Conservation (phyloP, 2,888 invertebrate species). For the Eupsilia transversa region DNA sequence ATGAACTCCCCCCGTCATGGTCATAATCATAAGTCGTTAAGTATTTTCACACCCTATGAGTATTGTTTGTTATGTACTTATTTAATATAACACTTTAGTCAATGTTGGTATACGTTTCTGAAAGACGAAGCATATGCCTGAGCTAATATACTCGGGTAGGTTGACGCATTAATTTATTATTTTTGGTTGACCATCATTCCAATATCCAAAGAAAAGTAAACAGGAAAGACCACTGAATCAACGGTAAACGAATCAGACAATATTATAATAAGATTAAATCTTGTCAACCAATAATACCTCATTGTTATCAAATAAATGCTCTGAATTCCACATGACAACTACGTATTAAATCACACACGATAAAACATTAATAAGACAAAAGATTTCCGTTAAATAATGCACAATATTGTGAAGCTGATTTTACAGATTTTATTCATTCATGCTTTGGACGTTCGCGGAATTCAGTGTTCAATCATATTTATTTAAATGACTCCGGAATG, state of each 20-base stretch:
- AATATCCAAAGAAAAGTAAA: neutral
- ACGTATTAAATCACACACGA: neutral
- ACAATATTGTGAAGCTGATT: constrained; percentile 16
- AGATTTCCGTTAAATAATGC: neutral
- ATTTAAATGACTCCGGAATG: constrained; percentile 48
- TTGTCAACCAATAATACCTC: neutral
- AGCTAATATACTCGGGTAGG: neutral
- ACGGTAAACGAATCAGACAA: neutral
- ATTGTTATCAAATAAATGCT: neutral
- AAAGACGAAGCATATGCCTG: neutral
- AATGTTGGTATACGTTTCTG: neutral
- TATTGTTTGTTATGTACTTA: no score
- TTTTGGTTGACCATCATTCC: neutral
- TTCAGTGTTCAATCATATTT: constrained; percentile 46
- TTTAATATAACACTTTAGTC: no score
- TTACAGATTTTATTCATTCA: constrained; percentile 44
- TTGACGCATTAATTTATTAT: neutral
- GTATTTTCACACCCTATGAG: no score
- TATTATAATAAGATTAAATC: neutral
- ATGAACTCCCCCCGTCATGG: no score
- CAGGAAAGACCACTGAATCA: neutral
- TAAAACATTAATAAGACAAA: constrained; percentile 20
- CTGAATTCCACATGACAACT: neutral
- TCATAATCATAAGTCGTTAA: no score
- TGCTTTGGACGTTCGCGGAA: constrained; percentile 10